A percentile compares a stretch with the other conserved stretches of the same genome.
Conservation (phyloP, 92 coral and sea anemone genomes). For the Actinostola sp. region DNA sequence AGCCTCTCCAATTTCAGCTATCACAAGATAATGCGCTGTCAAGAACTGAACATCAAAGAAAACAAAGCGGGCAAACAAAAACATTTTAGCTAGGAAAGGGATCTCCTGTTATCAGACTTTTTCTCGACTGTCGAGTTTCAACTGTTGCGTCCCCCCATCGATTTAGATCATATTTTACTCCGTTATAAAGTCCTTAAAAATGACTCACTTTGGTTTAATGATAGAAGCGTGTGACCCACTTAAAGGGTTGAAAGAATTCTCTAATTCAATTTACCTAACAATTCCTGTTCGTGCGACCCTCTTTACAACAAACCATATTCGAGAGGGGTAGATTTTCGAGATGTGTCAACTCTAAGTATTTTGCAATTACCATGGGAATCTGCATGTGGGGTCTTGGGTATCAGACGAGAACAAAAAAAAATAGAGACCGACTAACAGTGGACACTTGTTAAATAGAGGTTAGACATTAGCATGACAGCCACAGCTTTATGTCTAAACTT, state of each 20-base stretch:
- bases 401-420: constrained; percentile 9
- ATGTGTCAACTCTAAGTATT: constrained; percentile 38
- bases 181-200: constrained; percentile 54
- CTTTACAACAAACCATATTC: constrained; percentile 29
- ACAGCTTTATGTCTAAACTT: constrained; percentile 35
- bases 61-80: constrained; percentile 96
- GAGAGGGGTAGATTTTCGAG: constrained; percentile 19
- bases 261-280: constrained; percentile 79
- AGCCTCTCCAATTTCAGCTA: constrained; percentile 93
- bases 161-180: constrained; percentile 11
- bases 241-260: constrained; percentile 93
- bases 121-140: constrained; percentile 21
- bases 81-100: constrained; percentile 88
- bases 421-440: constrained; percentile 9
- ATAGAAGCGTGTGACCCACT: constrained; percentile 89
- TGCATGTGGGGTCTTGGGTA: constrained; percentile 45
- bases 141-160: constrained; percentile 26
- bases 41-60: constrained; percentile 86
- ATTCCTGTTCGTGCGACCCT: constrained; percentile 54
- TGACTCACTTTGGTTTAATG: constrained; percentile 82
- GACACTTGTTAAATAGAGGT: constrained; percentile 36
- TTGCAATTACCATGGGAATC: constrained; percentile 40
- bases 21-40: constrained; percentile 92
- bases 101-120: constrained; percentile 74
- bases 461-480: constrained; percentile 31